Base-by-base conservation (phyloP, 2,113 vertebrate genomes). In the Meles meles region DNA sequence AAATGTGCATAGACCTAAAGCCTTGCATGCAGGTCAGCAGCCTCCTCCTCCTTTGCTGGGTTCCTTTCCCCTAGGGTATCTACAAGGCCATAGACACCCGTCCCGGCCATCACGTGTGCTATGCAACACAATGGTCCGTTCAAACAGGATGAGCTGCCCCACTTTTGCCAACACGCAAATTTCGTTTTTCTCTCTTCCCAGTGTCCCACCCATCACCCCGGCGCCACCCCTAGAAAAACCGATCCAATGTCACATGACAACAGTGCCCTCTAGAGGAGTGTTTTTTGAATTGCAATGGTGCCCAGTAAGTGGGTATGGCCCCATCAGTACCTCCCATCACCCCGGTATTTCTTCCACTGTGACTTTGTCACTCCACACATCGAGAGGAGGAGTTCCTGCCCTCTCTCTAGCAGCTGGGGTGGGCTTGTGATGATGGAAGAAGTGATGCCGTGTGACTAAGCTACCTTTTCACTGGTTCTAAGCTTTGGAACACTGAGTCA, bases 211-310 rank as follows among this genome's bases (percentile, higher is more conserved):
- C 52, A 29, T 72, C 67, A 76, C 74, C 63, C n/a, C 3, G 37
- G 27, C 55, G 17, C 0, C 7, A 3, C 29, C 29, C 25, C 25
- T 15, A 59, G 47, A 29, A 59, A 72, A 84, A 31, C 27, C 15
- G 39, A 82, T 55, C 37, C n/a, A 57, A 29, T 15, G 9, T 82
- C 37, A 47, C 37, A 37, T 94, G 69, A 91, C 65, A 77, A 94
- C 37, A 91, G 71, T 94, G 95, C 92, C 94, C 94, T 93, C 95
- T 97, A 96, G 65, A 86, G 92, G 93, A 93, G 0, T 6, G 1
- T 23, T 39, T 55, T 86, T 57, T 65, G 94, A 96, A 94, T 59
- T 94, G 76, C 92, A 77, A 6, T 20, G 23, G 63, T 57, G 61
- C 47, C 80, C 31, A 88, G 20, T 39, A 25, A 10, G 12, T 52